phyloP scores from a whole-genome alignment of 2,888 invertebrate genomes.

The Agriopis aurantiaria region DNA sequence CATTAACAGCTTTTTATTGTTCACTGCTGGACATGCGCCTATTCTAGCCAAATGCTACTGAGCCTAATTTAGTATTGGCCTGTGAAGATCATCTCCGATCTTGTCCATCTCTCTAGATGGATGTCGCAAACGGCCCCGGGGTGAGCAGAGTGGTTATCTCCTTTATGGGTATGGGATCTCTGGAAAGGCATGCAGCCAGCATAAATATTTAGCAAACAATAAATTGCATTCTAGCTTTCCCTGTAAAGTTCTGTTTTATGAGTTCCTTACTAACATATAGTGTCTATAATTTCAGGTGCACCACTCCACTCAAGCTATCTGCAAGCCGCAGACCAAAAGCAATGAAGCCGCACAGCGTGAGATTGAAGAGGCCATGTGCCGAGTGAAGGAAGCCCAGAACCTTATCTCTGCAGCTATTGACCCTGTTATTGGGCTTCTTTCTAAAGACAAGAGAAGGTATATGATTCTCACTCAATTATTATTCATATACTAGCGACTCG shows the following conservation, averaged over 20 bases:
- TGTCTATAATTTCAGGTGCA: conserved; percentile 87
- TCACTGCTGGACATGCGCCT: too few species aligned
- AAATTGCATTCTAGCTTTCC: neutral
- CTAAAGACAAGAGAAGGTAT: conserved; percentile 93
- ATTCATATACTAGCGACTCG: too few species aligned
- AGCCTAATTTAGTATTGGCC: too few species aligned
- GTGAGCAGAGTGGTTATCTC: too few species aligned
- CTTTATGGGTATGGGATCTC: too few species aligned
- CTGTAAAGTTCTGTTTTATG: neutral
- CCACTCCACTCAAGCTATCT: conserved; percentile 96
- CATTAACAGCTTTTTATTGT: too few species aligned
- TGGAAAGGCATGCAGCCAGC: too few species aligned
- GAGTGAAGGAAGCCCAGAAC: conserved; percentile 98
- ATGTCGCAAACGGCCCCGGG: too few species aligned
- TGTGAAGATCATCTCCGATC: too few species aligned
- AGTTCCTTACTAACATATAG: neutral
- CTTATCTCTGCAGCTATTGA: conserved; percentile 97
- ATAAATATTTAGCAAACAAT: neutral
- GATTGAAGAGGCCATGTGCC: conserved; percentile 98
- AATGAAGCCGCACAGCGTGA: conserved; percentile 98
- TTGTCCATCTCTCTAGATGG: too few species aligned
- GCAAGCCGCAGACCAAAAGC: conserved; percentile 97
- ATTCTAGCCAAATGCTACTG: too few species aligned
- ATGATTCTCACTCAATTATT: neutral
- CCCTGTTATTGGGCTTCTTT: conserved; percentile 94